Evolutionary conservation across 2,113 vertebrate species (phyloP).

Genomic region (Amphilophus citrinellus): DNA sequence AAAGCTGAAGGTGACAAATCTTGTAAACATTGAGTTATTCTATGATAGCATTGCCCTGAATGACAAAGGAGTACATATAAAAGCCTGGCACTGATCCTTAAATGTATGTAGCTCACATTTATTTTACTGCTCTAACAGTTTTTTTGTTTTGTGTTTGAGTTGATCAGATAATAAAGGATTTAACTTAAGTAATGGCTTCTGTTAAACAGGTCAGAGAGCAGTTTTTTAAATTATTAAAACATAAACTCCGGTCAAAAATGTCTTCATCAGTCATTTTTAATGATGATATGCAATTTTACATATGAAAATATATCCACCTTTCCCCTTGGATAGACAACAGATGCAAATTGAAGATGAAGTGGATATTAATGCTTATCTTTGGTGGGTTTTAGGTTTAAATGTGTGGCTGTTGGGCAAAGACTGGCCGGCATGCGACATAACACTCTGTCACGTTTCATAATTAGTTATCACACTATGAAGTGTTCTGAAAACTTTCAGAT

Average conservation of each 20-base stretch:
- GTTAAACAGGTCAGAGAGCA: neutral
- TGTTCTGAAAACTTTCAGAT: constrained; percentile 45
- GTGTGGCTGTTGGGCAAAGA: too few relatives aligned
- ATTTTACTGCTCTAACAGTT: neutral
- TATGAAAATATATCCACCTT: neutral
- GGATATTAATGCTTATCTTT: constrained; percentile 44
- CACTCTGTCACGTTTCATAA: neutral
- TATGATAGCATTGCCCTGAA: constrained; percentile 10
- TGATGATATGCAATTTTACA: neutral
- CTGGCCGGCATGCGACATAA: neutral
- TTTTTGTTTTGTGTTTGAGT: neutral
- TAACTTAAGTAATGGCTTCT: neutral
- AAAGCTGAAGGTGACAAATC: neutral
- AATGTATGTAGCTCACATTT: neutral
- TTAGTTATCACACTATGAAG: neutral
- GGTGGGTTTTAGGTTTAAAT: constrained; percentile 46
- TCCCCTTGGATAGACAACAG: neutral
- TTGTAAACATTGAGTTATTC: neutral
- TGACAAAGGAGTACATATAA: constrained; percentile 43
- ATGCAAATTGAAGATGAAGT: constrained; percentile 33
- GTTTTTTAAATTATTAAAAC: neutral
- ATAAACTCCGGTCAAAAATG: neutral
- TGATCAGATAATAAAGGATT: neutral
- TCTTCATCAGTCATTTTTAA: neutral
- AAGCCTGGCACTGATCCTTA: neutral